Evolutionary conservation across 2,797 vertebrate genomes (phyloP), one percentile per base, ranked within the genome.

Genomic region (Lagorchestes hirsutus): DNA sequence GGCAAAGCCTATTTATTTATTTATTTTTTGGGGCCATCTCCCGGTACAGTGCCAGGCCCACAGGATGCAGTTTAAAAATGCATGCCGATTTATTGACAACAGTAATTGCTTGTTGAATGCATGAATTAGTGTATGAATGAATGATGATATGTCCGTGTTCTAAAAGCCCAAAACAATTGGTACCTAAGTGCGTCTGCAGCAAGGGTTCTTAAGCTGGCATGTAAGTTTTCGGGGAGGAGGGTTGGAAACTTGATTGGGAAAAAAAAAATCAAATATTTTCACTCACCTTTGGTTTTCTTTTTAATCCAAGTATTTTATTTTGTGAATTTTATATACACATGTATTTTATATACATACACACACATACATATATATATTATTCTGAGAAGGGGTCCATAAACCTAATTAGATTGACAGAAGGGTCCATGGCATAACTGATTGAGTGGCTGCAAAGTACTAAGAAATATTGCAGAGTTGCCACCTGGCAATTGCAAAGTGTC

Each of bases 381-480:
- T 27, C 22, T 50, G 40, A 87, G 40, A 87, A 50, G 40, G 24
- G 22, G 22, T 50, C 10, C 9, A 87, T 2, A 46, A 50, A 24
- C 74, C 50, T 27, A 46, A 87, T 50, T 87, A 87, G 8, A 2
- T 24, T 87, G 74, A 87, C 9, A 50, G 46, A 87, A 50, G 74
- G 40, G 74, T 87, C 24, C 74, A 82, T 46, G 40, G 24, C 34
- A 40, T 95, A 94, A 91, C 93, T 34, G 52, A n/a, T 67, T 91
- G 91, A 87, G 56, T 95, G 59, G 59, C 34, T 40, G 14, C 62
- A 94, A 54, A 94, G 92, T 95, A 96, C 31, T 55, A 95, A 74
- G 59, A 97, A 31, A 93, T 90, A 92, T 54, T 91, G 96, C 95
- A 96, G 94, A 93, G 95, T 18, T 29, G 97, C 24, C 62, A 93